A percentile compares a stretch with the other conserved stretches of the same genome.
phyloP scores from a whole-genome alignment of 2,797 vertebrate genomes.

The Rallus crepitans region DNA sequence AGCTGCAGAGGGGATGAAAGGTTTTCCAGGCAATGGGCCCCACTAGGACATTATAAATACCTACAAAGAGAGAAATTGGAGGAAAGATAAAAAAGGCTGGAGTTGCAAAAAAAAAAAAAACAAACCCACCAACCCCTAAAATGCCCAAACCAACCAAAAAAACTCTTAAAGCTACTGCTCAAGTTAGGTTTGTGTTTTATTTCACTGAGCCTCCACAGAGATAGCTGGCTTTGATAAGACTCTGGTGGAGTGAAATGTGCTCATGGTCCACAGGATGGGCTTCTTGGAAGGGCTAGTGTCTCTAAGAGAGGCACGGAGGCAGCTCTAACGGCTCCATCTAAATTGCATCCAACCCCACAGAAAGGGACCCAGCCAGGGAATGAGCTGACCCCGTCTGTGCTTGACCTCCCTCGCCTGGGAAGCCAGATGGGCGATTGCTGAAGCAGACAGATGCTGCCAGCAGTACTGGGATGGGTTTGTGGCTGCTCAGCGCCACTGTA shows the following conservation, averaged over 20 bases:
- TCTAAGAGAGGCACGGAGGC: neutral
- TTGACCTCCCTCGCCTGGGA: neutral
- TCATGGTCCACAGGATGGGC: neutral
- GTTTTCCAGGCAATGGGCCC: neutral
- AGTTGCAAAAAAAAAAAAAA: neutral
- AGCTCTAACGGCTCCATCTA: neutral
- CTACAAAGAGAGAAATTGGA: neutral
- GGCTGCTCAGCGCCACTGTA: neutral
- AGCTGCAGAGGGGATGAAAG: neutral
- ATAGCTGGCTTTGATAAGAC: neutral
- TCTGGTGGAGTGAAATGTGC: neutral
- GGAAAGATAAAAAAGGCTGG: neutral
- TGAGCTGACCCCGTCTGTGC: accelerated
- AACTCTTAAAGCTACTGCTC: neutral
- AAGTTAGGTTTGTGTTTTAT: neutral
- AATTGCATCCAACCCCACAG: neutral
- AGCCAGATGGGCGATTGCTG: neutral
- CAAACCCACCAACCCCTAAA: too few species aligned
- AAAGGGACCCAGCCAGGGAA: accelerated
- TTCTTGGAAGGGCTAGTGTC: neutral
- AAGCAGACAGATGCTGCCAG: accelerated
- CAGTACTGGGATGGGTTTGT: accelerated
- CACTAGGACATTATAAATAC: neutral
- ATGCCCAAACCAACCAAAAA: too few species aligned
- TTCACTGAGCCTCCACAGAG: accelerated